These are phyloP conservation scores for Hippoglossus hippoglossus DNA, from an alignment of 2,797 vertebrate genomes.

Conservation along the genomic window DNA sequence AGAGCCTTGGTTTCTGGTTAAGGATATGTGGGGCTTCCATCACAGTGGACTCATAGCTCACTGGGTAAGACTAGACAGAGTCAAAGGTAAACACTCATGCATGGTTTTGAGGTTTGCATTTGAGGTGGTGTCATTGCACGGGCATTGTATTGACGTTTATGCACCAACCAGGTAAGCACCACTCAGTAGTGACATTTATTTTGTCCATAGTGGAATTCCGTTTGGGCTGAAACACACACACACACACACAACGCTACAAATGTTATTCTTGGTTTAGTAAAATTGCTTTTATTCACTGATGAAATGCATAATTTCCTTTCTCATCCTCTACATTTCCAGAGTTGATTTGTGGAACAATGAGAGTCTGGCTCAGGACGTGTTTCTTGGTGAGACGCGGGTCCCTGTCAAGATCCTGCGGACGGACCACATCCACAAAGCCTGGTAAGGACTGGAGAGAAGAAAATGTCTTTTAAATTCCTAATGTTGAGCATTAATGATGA, in stretches of 20 bases:
- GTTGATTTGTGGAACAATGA: constrained; percentile 98
- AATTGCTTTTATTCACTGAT: constrained; percentile 1
- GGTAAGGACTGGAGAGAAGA: constrained; percentile 81
- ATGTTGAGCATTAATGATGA: background rate
- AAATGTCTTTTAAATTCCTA: background rate
- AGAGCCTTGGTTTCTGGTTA: constrained; percentile 77
- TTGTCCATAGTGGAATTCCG: constrained; percentile 9
- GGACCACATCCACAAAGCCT: constrained; percentile 91
- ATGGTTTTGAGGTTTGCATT: constrained; percentile 84
- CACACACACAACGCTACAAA: constrained; percentile 10
- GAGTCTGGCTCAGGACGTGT: constrained; percentile 95
- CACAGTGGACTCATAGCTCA: constrained; percentile 84
- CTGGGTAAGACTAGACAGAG: constrained; percentile 90
- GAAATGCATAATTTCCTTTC: constrained; percentile 7
- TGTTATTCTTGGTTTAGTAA: background rate
- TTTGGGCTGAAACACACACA: constrained; percentile 42
- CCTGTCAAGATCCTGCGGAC: constrained; percentile 93
- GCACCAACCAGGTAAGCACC: constrained; percentile 58
- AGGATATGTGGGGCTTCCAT: constrained; percentile 73
- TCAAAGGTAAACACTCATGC: constrained; percentile 85
- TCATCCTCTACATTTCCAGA: constrained; percentile 82
- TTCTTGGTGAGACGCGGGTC: constrained; percentile 95
- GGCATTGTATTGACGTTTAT: constrained; percentile 52
- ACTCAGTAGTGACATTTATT: constrained; percentile 15
- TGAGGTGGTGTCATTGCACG: constrained; percentile 86